Evolutionary conservation across 2,888 invertebrate genomes (phyloP), one percentile per base, ranked within the genome.

Genomic region (Oxyteleia sp.): DNA sequence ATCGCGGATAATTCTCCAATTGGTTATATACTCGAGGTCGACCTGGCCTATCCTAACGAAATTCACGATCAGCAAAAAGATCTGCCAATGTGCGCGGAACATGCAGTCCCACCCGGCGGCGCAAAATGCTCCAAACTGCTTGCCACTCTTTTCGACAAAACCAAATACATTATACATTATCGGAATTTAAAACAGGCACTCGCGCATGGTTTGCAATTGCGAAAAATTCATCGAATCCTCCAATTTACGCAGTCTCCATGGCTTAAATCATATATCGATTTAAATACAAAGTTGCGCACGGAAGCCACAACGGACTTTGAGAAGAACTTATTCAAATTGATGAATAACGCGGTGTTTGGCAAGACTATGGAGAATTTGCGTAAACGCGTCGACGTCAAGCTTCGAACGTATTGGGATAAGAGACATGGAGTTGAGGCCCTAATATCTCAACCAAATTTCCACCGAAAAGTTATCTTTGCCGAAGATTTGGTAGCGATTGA

Each of bases 11-110:
- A n/a, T n/a, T n/a, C n/a, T n/a, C n/a, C n/a, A 29, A 59, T 38
- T 0, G 59, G 71, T 4, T 71, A 74, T 10, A 41, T 74, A n/a
- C 20, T 74, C 0, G 72, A 74, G 45, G 63, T 74, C 0, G 72
- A 74, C 10, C 13, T 74, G 2, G 1, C 7, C 1, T 74, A 74
- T 20, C 53, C 41, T 0, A 1, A 38, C 8, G 0, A 23, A 3
- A 18, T 71, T 4, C 71, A 71, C 26, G 49, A 71, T 7, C 0
- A 2, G 1, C 61, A 72, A 2, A 18, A 38, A 32, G 61, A 51
- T 20, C 32, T 29, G 0, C 61, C 51, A 38, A 11, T 61, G 29
- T 61, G 61, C 26, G 61, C 61, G 0, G 61, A 72, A 20, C 15
- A 7, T 15, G 2, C 11, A 8, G 18, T 26, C 35, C 57, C 69